Evolutionary conservation across 1,140 invertebrate species (phyloP).

Genomic region (Lucilia cuprina): DNA sequence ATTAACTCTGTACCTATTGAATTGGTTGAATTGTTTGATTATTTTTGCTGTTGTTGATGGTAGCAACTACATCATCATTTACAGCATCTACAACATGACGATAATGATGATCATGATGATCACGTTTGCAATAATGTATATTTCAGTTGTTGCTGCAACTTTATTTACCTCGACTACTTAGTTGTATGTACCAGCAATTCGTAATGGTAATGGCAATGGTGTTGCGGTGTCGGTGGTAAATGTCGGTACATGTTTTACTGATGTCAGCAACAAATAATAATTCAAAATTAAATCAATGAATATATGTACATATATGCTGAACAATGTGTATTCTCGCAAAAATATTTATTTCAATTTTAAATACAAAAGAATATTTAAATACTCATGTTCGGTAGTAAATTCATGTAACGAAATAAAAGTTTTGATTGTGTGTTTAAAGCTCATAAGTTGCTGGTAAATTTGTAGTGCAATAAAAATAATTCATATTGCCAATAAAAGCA

Average conservation of each 20-base stretch:
- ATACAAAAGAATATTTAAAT: background rate
- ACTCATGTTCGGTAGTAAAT: background rate
- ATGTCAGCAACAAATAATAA: background rate
- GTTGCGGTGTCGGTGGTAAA: background rate
- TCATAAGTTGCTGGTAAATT: conserved; percentile 6
- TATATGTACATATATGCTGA: background rate
- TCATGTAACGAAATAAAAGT: background rate
- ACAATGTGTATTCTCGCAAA: background rate
- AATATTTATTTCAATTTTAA: background rate
- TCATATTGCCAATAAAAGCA: conserved; percentile 13
- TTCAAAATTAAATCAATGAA: conserved; percentile 14
- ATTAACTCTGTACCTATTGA: background rate
- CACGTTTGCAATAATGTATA: background rate
- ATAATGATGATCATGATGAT: background rate
- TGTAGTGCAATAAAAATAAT: conserved; percentile 3
- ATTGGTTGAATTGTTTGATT: background rate
- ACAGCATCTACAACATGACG: background rate
- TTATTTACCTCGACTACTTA: background rate
- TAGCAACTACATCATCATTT: background rate
- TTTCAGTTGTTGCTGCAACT: background rate
- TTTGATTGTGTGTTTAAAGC: background rate
- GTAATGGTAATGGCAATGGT: background rate
- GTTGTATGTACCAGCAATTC: background rate
- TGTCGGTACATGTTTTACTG: too few species aligned
- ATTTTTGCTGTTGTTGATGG: background rate